Base-by-base conservation (phyloP, 2,888 invertebrate genomes). In the Carterocephalus palaemon region DNA sequence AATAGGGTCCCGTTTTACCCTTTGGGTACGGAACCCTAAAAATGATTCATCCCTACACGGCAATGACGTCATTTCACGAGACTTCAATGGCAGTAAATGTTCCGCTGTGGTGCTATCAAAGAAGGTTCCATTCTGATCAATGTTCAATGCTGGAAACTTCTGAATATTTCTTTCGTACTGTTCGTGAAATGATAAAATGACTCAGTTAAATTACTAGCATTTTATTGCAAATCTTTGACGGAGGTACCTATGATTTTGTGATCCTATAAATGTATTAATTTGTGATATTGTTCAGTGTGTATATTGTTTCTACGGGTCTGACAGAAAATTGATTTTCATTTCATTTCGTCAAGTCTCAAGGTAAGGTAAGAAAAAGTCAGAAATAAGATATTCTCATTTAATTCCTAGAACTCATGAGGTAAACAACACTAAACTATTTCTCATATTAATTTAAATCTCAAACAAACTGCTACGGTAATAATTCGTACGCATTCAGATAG, bases 391-490 rank as follows among this genome's bases (percentile, higher is more conserved):
- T 74, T 82, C 72, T 79, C 66, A 70, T 84, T 85, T 85, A 76
- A 75, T 86, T 80, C 75, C 85, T 86, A 86, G 75, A 84, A 82
- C 75, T 83, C 84, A 84, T 86, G 85, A 86, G 85, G 85, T 85
- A 86, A 85, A 84, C 82, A 83, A 81, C 66, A 69, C 85, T 84
- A 83, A 70, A 72, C 80, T 84, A 81, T 76, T 66, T 75, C 65
- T 62, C 56, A 70, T 75, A 78, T 78, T 77, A 82, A 81, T 78
- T 67, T 66, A 65, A 68, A 69, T 70, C 64, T 67, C 73, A 70
- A 70, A 68, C 60, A 60, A 64, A 63, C 51, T 53, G 55, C 56
- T 64, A 59, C 51, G 63, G 46, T 51, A 50, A 51, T 59, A 67
- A 62, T 60, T 63, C 58, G 63, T 59, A 66, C 57, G 60, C 57